phyloP scores from a whole-genome alignment of 2,888 invertebrate genomes.

The Morpho deidamia region DNA sequence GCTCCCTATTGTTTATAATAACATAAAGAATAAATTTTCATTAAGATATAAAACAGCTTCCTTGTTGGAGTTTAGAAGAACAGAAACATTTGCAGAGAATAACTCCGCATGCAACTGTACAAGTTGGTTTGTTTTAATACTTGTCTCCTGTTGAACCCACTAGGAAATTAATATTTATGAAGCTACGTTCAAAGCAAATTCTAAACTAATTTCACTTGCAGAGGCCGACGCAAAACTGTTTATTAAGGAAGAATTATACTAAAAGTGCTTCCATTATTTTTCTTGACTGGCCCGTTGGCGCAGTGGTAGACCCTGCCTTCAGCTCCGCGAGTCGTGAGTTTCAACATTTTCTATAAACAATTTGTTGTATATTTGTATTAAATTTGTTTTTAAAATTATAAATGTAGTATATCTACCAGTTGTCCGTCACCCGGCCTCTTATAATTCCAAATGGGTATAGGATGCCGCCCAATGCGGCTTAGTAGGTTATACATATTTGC shows the following conservation, averaged over 20 bases:
- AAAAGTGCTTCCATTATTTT: background rate
- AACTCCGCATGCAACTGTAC: constrained; percentile 5
- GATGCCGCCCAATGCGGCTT: too few relatives aligned
- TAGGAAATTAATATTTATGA: constrained; percentile 3
- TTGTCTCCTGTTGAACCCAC: background rate
- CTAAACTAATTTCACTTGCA: background rate
- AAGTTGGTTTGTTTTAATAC: constrained; percentile 7
- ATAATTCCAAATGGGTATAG: too few relatives aligned
- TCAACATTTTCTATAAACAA: too few relatives aligned
- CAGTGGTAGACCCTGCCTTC: too few relatives aligned
- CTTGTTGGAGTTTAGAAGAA: background rate
- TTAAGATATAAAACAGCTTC: constrained; percentile 7
- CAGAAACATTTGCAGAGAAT: constrained; percentile 3
- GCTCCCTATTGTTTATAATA: constrained; percentile 3
- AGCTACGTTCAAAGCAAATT: constrained; percentile 1
- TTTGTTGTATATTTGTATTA: too few relatives aligned
- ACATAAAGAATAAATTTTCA: constrained; percentile 8
- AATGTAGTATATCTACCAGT: too few relatives aligned
- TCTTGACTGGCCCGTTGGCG: too few relatives aligned
- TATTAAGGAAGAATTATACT: background rate
- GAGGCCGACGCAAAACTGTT: background rate
- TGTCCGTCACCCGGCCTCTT: too few relatives aligned
- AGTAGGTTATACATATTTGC: too few relatives aligned
- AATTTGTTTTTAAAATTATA: too few relatives aligned
- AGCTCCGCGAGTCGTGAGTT: too few relatives aligned